phyloP scores from a whole-genome alignment of 2,888 invertebrate species.

The Melinopterus prodromus region DNA sequence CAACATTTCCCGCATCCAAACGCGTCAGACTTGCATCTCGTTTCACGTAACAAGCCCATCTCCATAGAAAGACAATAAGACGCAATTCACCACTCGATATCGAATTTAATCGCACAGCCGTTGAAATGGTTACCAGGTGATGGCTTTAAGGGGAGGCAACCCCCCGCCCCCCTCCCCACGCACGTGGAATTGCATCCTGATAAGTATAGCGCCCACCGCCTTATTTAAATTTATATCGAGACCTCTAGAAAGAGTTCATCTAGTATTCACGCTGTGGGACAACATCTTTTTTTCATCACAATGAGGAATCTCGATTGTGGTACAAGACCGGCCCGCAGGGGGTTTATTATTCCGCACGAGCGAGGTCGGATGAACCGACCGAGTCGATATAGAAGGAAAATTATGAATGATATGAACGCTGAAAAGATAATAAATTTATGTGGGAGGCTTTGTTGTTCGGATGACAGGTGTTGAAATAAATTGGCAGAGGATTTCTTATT shows the following conservation, averaged over 20 bases:
- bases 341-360: not conserved
- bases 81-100: not conserved
- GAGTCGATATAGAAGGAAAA: not conserved
- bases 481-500: not conserved
- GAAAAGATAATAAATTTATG: not conserved
- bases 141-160: not conserved
- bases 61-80: not conserved
- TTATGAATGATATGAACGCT: not conserved
- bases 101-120: not conserved
- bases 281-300: not conserved
- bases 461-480: not conserved
- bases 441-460: not conserved
- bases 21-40: no score
- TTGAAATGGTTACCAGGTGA: not conserved
- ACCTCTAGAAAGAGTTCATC: not conserved
- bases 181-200: not conserved
- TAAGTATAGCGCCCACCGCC: not conserved
- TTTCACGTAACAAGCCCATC: not conserved
- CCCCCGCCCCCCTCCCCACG: not conserved
- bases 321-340: not conserved
- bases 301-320: slow-evolving; percentile 4
- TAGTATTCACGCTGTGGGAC: not conserved
- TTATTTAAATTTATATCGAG: not conserved
- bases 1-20: no score
- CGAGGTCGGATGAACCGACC: not conserved